A percentile compares a stretch with the other conserved stretches of the same genome.
Conservation (phyloP, 2,888 invertebrate species). For the Acanthosepion esculentum region DNA sequence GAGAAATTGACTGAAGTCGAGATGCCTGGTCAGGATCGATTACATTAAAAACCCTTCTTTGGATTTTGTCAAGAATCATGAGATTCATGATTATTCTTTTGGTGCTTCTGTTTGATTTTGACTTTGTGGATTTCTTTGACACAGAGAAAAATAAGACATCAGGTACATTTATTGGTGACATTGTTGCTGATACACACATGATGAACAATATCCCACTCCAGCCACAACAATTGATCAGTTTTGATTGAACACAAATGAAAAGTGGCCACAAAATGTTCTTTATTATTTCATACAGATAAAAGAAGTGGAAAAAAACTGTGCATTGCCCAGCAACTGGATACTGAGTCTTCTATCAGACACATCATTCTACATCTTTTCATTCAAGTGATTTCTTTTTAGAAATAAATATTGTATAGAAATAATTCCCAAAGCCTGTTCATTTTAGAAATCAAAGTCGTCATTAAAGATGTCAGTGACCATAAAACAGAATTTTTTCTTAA, state of each 20-base stretch:
- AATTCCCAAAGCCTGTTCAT: neutral
- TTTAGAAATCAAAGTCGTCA: neutral
- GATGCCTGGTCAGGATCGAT: no score
- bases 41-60: no score
- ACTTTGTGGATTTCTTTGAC: no score
- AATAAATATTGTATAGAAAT: neutral
- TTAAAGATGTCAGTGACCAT: neutral
- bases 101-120: neutral
- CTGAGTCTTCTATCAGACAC: neutral
- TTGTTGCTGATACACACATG: no score
- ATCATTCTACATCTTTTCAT: neutral
- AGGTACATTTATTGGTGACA: no score
- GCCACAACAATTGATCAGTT: neutral
- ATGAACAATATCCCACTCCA: neutral
- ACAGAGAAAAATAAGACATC: no score
- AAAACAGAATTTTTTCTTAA: neutral
- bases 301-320: neutral
- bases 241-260: neutral
- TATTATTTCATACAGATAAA: neutral
- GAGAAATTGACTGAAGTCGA: no score
- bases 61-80: no score
- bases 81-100: no score
- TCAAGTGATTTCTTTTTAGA: neutral
- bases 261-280: neutral
- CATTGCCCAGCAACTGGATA: neutral